A percentile compares a stretch with the other conserved stretches of the same genome.
These are phyloP conservation scores for Motacilla tschutschensis DNA, from an alignment of 2,113 vertebrate species.

Conservation along the genomic window DNA sequence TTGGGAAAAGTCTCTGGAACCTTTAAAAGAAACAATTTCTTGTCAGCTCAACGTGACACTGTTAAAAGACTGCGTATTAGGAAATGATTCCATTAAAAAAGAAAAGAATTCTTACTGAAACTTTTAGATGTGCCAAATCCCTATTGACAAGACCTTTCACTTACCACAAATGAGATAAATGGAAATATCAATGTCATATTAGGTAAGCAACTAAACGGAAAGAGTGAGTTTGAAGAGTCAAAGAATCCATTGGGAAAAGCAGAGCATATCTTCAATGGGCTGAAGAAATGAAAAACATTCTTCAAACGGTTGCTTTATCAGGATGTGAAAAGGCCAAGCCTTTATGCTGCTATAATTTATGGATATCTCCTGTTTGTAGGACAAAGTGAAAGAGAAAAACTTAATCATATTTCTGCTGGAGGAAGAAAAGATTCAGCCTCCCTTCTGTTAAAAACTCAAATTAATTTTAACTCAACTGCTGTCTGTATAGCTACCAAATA, in stretches of 20 bases:
- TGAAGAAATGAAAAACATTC: slow-evolving; percentile 50
- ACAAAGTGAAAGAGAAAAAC: slow-evolving; percentile 51
- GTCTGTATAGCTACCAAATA: background rate
- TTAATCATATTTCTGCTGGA: slow-evolving; percentile 26
- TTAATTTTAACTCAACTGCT: background rate
- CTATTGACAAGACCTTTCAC: slow-evolving; percentile 45
- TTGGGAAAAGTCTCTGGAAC: slow-evolving; percentile 38
- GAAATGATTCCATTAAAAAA: slow-evolving; percentile 49
- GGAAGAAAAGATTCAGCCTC: slow-evolving; percentile 3
- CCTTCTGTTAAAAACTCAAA: slow-evolving; percentile 16
- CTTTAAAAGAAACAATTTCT: slow-evolving; percentile 39
- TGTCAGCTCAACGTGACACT: slow-evolving; percentile 30
- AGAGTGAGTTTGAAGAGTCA: slow-evolving; percentile 39
- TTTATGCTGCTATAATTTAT: slow-evolving; percentile 53
- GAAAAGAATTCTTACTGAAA: slow-evolving; percentile 31
- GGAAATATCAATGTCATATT: slow-evolving; percentile 57
- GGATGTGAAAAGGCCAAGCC: slow-evolving; percentile 37
- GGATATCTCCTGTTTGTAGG: slow-evolving; percentile 44
- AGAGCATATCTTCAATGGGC: slow-evolving; percentile 20
- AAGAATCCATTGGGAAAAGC: slow-evolving; percentile 34
- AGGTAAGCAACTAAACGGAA: slow-evolving; percentile 51
- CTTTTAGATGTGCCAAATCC: slow-evolving; percentile 46
- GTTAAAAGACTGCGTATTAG: slow-evolving; percentile 40
- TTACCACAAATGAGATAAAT: slow-evolving; percentile 36
- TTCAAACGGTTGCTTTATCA: slow-evolving; percentile 44